Evolutionary conservation across 53 echinoderm and acorn worm species (phyloP).

Genomic region (Henricia sp.): DNA sequence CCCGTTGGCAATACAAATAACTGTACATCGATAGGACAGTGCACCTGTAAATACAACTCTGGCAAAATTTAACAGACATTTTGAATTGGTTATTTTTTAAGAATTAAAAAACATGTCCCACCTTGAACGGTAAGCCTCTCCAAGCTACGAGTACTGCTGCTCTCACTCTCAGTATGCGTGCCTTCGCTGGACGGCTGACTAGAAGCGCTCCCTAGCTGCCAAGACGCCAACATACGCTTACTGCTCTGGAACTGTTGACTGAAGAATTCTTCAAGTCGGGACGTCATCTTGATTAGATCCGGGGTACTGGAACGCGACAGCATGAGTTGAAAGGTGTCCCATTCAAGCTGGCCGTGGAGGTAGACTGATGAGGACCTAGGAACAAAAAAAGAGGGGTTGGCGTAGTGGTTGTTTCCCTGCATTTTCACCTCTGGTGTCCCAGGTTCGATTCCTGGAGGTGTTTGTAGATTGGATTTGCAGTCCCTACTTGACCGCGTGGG

Average conservation of each 20-base stretch:
- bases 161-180: constrained; percentile 14
- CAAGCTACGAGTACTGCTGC: constrained; percentile 41
- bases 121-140: constrained; percentile 47
- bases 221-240: constrained; percentile 84
- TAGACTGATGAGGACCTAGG: constrained; percentile 71
- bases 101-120: no score
- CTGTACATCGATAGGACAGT: no score
- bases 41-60: no score
- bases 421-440: no score
- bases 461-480: no score
- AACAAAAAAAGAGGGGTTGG: not conserved
- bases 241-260: constrained; percentile 93
- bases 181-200: constrained; percentile 47
- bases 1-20: no score
- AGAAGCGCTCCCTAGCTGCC: constrained; percentile 72
- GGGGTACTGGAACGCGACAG: constrained; percentile 96
- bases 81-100: no score
- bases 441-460: no score
- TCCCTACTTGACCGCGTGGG: no score
- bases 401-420: no score
- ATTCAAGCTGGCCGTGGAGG: constrained; percentile 74
- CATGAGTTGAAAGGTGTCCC: constrained; percentile 95
- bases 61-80: no score
- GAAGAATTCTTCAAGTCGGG: constrained; percentile 91
- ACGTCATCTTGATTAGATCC: constrained; percentile 85